These are phyloP conservation scores for Eustalomyia histrio DNA, from an alignment of 2,888 invertebrate genomes.

Conservation along the genomic window DNA sequence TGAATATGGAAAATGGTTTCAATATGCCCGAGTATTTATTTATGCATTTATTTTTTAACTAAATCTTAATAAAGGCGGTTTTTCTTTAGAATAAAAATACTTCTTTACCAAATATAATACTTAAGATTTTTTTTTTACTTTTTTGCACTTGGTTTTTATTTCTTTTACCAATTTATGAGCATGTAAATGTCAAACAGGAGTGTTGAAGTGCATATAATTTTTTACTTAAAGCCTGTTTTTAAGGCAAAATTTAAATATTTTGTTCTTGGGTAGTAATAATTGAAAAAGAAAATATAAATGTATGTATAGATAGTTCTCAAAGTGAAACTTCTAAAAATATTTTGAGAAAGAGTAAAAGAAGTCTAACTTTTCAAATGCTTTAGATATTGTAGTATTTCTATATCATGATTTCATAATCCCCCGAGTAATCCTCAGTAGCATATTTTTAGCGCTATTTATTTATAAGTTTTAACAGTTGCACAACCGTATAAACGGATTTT, in stretches of 20 bases:
- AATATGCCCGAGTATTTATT: background rate
- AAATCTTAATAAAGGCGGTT: background rate
- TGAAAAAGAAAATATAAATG: no score
- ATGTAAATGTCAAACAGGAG: slow-evolving; percentile 48
- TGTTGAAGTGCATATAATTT: slow-evolving; percentile 25
- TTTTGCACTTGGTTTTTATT: background rate
- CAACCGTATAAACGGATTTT: no score
- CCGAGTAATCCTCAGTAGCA: no score
- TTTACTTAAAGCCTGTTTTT: background rate
- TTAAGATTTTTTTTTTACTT: slow-evolving; percentile 2
- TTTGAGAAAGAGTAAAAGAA: no score
- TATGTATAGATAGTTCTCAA: no score
- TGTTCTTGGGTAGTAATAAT: no score
- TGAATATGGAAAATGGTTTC: background rate
- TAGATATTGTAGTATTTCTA: no score
- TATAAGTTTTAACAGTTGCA: no score
- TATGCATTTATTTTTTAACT: background rate
- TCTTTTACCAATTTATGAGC: background rate
- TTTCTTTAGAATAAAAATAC: background rate
- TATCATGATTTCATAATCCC: no score
- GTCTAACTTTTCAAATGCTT: no score
- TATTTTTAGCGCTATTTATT: no score
- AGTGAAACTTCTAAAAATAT: no score
- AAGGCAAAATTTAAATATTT: background rate
- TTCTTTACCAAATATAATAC: background rate